Percentiles rank a stretch among this genome's conserved stretches.
phyloP scores from a whole-genome alignment of 2,113 vertebrate genomes.

The Apodemus sylvaticus region DNA sequence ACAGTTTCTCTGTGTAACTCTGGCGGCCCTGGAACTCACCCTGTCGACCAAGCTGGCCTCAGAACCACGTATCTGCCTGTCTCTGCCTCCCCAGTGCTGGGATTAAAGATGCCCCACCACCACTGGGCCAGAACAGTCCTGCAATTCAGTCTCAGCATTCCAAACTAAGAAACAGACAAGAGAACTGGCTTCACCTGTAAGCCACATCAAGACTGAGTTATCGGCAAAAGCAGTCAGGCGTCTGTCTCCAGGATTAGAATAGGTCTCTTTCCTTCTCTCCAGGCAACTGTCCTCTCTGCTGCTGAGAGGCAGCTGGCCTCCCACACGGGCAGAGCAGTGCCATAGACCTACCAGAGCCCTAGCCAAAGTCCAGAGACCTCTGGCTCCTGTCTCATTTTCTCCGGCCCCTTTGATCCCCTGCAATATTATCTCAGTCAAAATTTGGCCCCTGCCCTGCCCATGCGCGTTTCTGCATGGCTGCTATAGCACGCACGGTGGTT shows the following conservation, averaged over 20 bases:
- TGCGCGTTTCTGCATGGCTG: not conserved
- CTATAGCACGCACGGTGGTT: not conserved
- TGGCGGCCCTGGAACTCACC: not conserved
- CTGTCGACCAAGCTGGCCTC: not conserved
- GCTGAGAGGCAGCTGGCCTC: not conserved
- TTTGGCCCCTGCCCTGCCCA: not conserved
- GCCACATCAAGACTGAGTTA: not conserved
- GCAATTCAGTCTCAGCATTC: not conserved
- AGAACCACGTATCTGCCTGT: not conserved
- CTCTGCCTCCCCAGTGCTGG: not conserved
- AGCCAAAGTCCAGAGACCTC: not conserved
- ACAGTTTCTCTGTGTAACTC: not conserved
- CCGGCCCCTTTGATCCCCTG: not conserved
- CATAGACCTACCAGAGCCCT: fast-evolving
- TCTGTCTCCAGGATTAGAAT: not conserved
- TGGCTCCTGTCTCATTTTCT: not conserved
- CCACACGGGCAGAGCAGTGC: not conserved
- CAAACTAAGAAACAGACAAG: too few species aligned
- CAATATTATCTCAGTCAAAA: not conserved
- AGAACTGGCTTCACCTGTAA: not conserved
- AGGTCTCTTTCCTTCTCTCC: not conserved
- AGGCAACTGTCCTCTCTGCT: not conserved
- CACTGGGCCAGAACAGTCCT: not conserved
- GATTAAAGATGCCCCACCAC: not conserved
- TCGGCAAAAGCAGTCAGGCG: not conserved